phyloP scores from a whole-genome alignment of 1,140 invertebrate genomes.

The Nasonia giraulti region DNA sequence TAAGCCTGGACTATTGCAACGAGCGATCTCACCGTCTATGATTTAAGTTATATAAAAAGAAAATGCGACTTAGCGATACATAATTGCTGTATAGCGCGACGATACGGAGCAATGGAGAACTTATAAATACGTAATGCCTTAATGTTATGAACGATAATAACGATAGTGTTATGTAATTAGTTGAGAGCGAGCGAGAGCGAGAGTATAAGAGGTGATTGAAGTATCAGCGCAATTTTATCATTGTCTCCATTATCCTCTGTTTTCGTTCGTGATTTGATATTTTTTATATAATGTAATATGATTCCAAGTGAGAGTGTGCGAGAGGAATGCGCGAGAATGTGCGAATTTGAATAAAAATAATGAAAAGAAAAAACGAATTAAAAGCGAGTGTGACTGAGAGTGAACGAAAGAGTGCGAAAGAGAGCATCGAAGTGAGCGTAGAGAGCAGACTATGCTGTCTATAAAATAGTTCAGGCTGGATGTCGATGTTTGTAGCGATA shows the following conservation, averaged over 20 bases:
- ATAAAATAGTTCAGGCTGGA: slow-evolving; percentile 73
- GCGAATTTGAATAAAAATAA: neutral
- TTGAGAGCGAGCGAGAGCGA: slow-evolving; percentile 45
- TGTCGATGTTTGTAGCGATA: slow-evolving; percentile 73
- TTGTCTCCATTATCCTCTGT: slow-evolving; percentile 55
- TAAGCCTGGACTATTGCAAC: slow-evolving; percentile 71
- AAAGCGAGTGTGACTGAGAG: neutral
- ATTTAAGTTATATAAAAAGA: slow-evolving; percentile 66
- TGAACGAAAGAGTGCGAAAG: neutral
- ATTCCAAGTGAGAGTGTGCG: slow-evolving; percentile 57
- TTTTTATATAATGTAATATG: slow-evolving; percentile 66
- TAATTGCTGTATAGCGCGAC: slow-evolving; percentile 53
- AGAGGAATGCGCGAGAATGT: slow-evolving; percentile 18
- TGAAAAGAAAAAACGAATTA: neutral
- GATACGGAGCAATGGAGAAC: slow-evolving; percentile 58
- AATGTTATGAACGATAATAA: slow-evolving; percentile 73
- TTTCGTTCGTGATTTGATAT: slow-evolving; percentile 73
- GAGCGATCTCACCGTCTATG: slow-evolving; percentile 73
- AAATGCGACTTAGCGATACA: slow-evolving; percentile 45
- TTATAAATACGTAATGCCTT: slow-evolving; percentile 74
- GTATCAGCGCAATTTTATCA: slow-evolving; percentile 52
- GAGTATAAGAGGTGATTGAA: slow-evolving; percentile 40
- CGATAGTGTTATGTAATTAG: slow-evolving; percentile 70
- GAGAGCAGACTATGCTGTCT: slow-evolving; percentile 70
- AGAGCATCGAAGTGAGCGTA: slow-evolving; percentile 52